Evolutionary conservation across 2,888 invertebrate genomes (phyloP).

Genomic region (Arctia plantaginis): DNA sequence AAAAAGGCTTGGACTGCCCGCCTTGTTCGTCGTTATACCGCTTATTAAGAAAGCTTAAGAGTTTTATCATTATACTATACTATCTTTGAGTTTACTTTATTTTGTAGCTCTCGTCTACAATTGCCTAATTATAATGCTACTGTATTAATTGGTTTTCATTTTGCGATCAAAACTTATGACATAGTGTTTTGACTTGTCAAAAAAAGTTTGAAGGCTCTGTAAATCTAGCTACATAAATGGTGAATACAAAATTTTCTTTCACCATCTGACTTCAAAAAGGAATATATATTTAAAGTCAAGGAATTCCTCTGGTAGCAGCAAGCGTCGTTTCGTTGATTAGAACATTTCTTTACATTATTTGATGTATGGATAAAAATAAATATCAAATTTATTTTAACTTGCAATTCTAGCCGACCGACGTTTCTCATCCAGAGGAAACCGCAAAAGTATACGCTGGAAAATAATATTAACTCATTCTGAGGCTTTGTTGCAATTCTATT

Average conservation of each 20-base stretch:
- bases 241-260: not conserved
- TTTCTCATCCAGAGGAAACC: slow-evolving; percentile 41
- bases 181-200: not conserved
- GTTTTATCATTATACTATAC: no score
- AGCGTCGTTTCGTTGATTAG: not conserved
- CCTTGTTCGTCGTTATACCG: no score
- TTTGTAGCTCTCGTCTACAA: no score
- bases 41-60: not conserved
- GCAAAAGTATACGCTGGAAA: slow-evolving; percentile 32
- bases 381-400: not conserved
- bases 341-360: slow-evolving; percentile 1
- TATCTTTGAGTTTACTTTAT: no score
- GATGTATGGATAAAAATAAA: not conserved
- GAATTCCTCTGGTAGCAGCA: not conserved
- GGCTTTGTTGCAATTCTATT: slow-evolving; percentile 13
- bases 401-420: not conserved
- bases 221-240: not conserved
- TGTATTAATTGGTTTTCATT: no score
- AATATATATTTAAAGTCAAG: not conserved
- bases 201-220: not conserved
- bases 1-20: no score
- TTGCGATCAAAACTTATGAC: not conserved
- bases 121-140: no score
- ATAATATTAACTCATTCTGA: slow-evolving; percentile 8
- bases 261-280: not conserved